Evolutionary conservation across 2,888 invertebrate species (phyloP).

Genomic region (Teleogryllus oceanicus): DNA sequence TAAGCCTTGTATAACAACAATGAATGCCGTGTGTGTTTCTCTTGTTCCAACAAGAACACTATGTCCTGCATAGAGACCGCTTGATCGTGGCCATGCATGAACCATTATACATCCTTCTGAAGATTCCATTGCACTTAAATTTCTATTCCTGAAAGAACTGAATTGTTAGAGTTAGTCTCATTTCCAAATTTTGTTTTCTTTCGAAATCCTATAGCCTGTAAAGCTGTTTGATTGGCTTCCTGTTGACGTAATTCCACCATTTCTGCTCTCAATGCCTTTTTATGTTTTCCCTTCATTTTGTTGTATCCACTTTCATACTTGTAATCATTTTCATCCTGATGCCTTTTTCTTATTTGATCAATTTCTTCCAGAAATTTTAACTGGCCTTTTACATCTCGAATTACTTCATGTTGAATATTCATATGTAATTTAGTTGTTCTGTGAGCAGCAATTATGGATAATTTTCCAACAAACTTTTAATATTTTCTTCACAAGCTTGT

Average conservation of each 20-base stretch:
- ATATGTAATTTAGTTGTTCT: not conserved
- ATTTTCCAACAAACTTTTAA: not conserved
- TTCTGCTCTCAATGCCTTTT: not conserved
- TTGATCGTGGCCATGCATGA: not conserved
- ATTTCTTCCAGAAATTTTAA: constrained; percentile 3
- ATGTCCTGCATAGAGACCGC: not conserved
- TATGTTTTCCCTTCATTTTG: not conserved
- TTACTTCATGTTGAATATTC: not conserved
- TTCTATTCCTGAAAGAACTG: too few species aligned
- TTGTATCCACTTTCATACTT: not conserved
- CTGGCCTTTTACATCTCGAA: not conserved
- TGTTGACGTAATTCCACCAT: not conserved
- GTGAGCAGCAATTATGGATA: not conserved
- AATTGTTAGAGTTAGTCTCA: not conserved
- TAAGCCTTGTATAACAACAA: not conserved
- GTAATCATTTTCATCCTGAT: not conserved
- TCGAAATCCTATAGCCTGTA: constrained; percentile 1
- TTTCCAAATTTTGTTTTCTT: not conserved
- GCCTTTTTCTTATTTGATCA: not conserved
- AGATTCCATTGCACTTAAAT: too few species aligned
- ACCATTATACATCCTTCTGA: not conserved
- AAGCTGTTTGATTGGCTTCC: constrained; percentile 8
- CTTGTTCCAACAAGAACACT: not conserved
- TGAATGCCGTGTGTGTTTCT: not conserved
- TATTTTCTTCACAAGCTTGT: not conserved